Evolutionary conservation across 2,888 invertebrate genomes (phyloP).

Genomic region (Lutraria lutraria): DNA sequence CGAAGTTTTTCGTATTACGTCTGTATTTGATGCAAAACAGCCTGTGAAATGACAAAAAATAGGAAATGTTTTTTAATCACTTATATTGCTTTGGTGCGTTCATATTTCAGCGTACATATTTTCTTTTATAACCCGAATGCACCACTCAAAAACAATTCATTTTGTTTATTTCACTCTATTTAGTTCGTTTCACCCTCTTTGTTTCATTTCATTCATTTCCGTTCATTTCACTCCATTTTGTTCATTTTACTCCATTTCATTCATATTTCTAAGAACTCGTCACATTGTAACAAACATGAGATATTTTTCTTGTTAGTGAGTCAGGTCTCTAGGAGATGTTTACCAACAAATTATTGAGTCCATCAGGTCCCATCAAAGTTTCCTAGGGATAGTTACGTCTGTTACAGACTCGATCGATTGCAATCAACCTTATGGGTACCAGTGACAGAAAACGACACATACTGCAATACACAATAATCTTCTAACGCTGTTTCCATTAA

Average conservation of each 20-base stretch:
- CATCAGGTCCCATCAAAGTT: conserved; percentile 63
- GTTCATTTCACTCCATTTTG: not conserved
- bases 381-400: conserved; percentile 61
- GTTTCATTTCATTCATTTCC: too few species aligned
- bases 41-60: not conserved
- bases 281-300: not conserved
- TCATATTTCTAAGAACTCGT: not conserved
- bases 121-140: not conserved
- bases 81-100: not conserved
- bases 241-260: not conserved
- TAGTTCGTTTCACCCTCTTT: too few species aligned
- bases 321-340: conserved; percentile 60
- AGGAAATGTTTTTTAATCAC: not conserved
- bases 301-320: conserved; percentile 6
- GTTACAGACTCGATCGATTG: conserved; percentile 62
- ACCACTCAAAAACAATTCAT: not conserved
- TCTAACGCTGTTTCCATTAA: conserved; percentile 49
- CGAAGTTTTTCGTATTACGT: conserved; percentile 18
- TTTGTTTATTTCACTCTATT: not conserved
- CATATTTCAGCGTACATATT: not conserved
- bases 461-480: conserved; percentile 52
- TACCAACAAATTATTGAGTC: conserved; percentile 64
- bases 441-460: conserved; percentile 51
- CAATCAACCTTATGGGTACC: conserved; percentile 67
- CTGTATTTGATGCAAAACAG: conserved; percentile 3